Evolutionary conservation across 2,888 invertebrate species (phyloP).

Genomic region (Penaeus monodon): DNA sequence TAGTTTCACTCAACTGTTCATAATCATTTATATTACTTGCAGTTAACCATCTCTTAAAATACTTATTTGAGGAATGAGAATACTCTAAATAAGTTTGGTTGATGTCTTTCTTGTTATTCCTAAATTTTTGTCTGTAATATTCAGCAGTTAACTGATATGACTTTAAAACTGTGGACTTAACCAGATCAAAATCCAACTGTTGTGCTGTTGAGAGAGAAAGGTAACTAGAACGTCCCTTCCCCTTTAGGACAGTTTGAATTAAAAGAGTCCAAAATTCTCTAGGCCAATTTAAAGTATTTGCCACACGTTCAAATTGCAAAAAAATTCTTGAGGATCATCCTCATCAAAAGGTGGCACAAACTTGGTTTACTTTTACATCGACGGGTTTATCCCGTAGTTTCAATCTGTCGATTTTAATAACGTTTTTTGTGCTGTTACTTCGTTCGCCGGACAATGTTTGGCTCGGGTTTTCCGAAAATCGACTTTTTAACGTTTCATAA

Average conservation of each 20-base stretch:
- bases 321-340: constrained; percentile 11
- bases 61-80: constrained; percentile 2
- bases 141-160: background rate
- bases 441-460: too few relatives aligned
- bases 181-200: background rate
- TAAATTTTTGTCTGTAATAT: background rate
- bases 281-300: constrained; percentile 6
- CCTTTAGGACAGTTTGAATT: background rate
- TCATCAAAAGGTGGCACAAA: constrained; percentile 11
- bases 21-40: background rate
- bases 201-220: background rate
- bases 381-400: too few relatives aligned
- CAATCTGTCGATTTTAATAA: too few relatives aligned
- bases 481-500: too few relatives aligned
- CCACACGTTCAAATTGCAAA: constrained; percentile 17
- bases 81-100: background rate
- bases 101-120: background rate
- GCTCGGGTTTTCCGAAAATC: too few relatives aligned
- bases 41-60: background rate
- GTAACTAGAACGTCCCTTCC: background rate
- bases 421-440: too few relatives aligned
- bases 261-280: background rate
- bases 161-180: background rate
- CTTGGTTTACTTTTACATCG: too few relatives aligned
- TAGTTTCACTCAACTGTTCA: constrained; percentile 3